A percentile compares a stretch with the other conserved stretches of the same genome.
phyloP scores from a whole-genome alignment of 2,113 vertebrate genomes.

The Megaceryle maxima region DNA sequence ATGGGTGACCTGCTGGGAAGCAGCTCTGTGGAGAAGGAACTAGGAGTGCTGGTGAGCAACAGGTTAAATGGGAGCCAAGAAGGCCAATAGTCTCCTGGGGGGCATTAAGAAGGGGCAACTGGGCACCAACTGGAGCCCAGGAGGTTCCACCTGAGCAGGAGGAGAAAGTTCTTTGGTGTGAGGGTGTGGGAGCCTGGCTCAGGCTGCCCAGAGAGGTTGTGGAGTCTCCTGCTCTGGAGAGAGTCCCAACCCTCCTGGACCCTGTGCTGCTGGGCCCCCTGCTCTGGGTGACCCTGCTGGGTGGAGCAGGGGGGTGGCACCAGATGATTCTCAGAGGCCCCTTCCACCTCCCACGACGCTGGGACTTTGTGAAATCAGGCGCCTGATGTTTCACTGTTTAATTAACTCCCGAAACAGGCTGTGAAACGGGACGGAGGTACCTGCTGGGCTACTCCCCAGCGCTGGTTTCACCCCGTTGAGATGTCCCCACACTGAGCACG shows the following conservation, averaged over 20 bases:
- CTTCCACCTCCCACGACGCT: not conserved
- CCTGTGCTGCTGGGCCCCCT: too few relatives aligned
- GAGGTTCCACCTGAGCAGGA: too few relatives aligned
- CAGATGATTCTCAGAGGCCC: not conserved
- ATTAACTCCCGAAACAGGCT: not conserved
- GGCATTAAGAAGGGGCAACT: too few relatives aligned
- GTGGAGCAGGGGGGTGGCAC: too few relatives aligned
- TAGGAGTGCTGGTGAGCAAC: not conserved
- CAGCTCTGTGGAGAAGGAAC: not conserved
- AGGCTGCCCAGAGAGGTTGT: too few relatives aligned
- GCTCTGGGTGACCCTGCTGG: too few relatives aligned
- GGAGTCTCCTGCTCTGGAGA: too few relatives aligned
- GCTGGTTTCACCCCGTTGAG: not conserved
- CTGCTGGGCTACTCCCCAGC: not conserved
- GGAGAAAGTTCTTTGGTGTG: too few relatives aligned
- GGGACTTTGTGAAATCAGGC: not conserved
- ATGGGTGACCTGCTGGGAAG: not conserved
- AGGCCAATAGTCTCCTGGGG: too few relatives aligned
- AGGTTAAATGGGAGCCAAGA: not conserved
- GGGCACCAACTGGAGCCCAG: too few relatives aligned
- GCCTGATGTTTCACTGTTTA: not conserved
- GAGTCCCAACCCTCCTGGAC: too few relatives aligned
- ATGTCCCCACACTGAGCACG: rapidly evolving
- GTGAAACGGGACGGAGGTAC: not conserved
- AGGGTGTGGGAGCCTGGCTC: too few relatives aligned